A percentile compares a stretch with the other conserved stretches of the same genome.
phyloP scores from a whole-genome alignment of 2,113 vertebrate genomes.

The Chionodraco myersi region DNA sequence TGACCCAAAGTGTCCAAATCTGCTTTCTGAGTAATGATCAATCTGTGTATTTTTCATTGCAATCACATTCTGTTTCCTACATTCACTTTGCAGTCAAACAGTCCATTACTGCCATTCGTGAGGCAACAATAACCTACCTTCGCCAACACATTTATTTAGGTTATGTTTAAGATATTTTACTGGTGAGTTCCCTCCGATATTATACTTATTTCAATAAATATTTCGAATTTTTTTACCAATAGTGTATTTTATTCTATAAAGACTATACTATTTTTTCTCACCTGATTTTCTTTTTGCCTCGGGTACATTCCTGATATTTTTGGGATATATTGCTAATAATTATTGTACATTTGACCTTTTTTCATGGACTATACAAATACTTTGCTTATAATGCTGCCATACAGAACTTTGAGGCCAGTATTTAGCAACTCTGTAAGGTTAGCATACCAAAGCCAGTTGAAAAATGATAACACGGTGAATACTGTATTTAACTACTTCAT shows the following conservation, averaged over 20 bases:
- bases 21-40: conserved; percentile 38
- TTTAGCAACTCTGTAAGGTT: background rate
- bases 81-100: background rate
- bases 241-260: too few relatives aligned
- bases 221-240: too few relatives aligned
- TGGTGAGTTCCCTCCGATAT: background rate
- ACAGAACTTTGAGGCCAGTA: background rate
- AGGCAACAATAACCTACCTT: too few relatives aligned
- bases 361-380: background rate
- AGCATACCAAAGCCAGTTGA: background rate
- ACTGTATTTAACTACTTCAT: background rate
- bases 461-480: background rate
- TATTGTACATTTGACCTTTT: background rate
- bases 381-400: background rate
- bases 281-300: too few relatives aligned
- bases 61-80: background rate
- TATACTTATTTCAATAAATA: too few relatives aligned
- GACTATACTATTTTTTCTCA: too few relatives aligned
- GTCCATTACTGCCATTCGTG: background rate
- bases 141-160: background rate
- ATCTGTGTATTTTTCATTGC: background rate
- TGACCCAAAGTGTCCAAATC: conserved; percentile 27
- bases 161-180: background rate
- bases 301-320: background rate
- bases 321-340: background rate